Base-by-base conservation (phyloP, 2,113 vertebrate genomes). In the Aptenodytes forsteri region DNA sequence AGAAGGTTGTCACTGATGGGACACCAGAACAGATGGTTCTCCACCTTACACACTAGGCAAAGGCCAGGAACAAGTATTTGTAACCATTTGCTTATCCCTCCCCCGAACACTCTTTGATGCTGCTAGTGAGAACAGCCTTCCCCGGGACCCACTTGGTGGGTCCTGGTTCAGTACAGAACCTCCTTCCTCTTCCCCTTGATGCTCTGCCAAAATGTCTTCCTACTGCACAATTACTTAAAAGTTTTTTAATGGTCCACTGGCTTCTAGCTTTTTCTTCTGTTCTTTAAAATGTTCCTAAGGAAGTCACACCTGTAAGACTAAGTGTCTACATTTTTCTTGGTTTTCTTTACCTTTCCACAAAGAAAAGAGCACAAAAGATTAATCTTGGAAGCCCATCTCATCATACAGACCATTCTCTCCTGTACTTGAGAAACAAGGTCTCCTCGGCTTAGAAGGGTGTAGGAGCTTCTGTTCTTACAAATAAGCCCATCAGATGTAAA, bases 1-100 rank as follows among this genome's bases (percentile, higher is more conserved):
- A 89, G 30, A 27, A 49, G 2, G 11, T 62, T 1, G 0, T 70
- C 49, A 44, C 16, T 36, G 18, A 19, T 61, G 61, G 36, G 7
- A 70, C 75, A 73, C 22, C 54, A 21, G 23, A 49, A 32, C 0
- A 2, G 40, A 13, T 20, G 15, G 20, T 46, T 72, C 62, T 80
- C 10, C 42, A 40, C 27, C 13, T 80, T 54, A 20, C 42, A 34
- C 0, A 0, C 11, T 16, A 78, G 59, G 26, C 46, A 66, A 94
- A 85, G 22, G 40, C 30, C 46, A 44, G 47, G 79, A 82, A n/a
- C 34, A 75, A 83, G 50, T 23, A 23, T 44, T 50, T 62, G 23
- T 62, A 90, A 62, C 50, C 47, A 36, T 87, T 50, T 55, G 23
- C 6, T 77, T 17, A 46, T 38, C 19, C 50, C 9, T 64, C 11